Percentiles rank a stretch among this genome's conserved stretches.
phyloP scores from a whole-genome alignment of 2,113 vertebrate species.

The Terrapene triunguis region DNA sequence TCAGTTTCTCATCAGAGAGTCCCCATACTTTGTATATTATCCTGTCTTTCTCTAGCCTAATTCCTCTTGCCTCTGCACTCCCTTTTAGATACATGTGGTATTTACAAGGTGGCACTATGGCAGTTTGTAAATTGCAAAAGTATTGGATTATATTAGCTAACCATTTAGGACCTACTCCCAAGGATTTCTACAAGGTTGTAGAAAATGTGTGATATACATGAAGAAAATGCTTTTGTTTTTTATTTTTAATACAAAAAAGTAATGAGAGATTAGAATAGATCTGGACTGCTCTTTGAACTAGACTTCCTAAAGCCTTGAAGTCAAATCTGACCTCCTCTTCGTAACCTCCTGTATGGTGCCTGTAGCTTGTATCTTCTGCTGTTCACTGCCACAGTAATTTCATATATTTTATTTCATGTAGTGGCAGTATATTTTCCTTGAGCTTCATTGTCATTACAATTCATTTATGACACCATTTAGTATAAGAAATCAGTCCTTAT shows the following conservation, averaged over 20 bases:
- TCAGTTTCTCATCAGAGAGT: neutral
- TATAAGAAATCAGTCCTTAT: neutral
- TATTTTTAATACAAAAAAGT: neutral
- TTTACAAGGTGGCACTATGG: accelerated
- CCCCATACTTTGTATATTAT: neutral
- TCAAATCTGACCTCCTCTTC: neutral
- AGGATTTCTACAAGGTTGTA: neutral
- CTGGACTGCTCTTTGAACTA: neutral
- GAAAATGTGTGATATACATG: neutral
- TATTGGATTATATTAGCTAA: neutral
- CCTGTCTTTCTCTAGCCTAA: neutral
- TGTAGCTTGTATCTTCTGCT: neutral
- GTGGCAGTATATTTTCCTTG: neutral
- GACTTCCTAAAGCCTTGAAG: neutral
- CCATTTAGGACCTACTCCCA: neutral
- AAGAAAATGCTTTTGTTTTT: neutral
- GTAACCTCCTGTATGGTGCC: neutral
- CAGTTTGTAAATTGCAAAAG: neutral
- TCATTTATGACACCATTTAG: neutral
- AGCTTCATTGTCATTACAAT: neutral
- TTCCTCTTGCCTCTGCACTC: neutral
- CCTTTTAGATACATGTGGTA: accelerated
- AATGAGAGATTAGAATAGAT: neutral
- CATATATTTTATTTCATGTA: neutral
- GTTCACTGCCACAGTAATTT: neutral